These are phyloP conservation scores for Mycteria americana DNA, from an alignment of 2,797 vertebrate species.

Conservation along the genomic window DNA sequence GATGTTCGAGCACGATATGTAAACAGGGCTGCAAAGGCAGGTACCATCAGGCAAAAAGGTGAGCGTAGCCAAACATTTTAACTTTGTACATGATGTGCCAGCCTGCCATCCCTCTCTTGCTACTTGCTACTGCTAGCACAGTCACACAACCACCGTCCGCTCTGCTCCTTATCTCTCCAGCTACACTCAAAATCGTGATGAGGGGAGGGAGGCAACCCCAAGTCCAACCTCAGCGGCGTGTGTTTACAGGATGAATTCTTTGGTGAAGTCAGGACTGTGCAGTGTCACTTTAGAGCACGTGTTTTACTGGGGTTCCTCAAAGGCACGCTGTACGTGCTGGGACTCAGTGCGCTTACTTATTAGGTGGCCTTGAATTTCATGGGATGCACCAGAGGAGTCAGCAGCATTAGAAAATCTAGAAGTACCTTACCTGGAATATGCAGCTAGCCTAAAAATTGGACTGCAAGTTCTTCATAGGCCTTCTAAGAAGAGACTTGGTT, in stretches of 20 bases:
- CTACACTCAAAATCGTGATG: fast-evolving
- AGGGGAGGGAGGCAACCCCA: not conserved
- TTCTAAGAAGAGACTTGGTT: not conserved
- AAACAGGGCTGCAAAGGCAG: not conserved
- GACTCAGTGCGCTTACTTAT: no score
- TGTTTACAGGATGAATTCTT: not conserved
- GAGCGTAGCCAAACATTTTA: not conserved
- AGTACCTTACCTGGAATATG: not conserved
- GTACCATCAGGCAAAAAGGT: not conserved
- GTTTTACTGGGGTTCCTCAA: not conserved
- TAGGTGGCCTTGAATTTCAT: not conserved
- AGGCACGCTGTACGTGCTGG: no score
- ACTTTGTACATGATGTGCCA: not conserved
- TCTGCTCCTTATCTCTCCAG: not conserved
- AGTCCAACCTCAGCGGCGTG: not conserved
- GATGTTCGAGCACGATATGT: fast-evolving
- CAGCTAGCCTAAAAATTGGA: not conserved
- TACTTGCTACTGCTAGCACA: not conserved
- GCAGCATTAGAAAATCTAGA: not conserved
- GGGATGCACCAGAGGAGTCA: not conserved
- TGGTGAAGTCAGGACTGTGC: not conserved
- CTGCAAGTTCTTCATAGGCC: not conserved
- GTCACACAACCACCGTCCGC: not conserved
- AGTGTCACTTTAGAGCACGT: not conserved
- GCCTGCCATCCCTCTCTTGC: not conserved